These are phyloP conservation scores for Chaenogobius annularis DNA, from an alignment of 2,113 vertebrate species.

Conservation along the genomic window DNA sequence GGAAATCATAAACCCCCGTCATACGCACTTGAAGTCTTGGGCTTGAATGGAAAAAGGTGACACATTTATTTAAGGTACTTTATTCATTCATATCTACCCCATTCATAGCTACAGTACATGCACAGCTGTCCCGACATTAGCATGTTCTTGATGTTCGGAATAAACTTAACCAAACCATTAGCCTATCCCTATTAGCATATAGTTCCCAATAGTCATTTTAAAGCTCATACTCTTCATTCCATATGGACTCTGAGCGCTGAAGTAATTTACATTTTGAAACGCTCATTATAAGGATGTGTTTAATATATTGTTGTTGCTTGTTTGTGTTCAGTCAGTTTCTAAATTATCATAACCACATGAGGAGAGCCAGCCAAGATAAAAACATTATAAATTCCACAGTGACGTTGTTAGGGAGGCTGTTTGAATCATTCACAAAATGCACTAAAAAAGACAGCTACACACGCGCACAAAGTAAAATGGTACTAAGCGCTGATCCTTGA, in stretches of 20 bases:
- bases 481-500: background rate
- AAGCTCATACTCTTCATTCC: background rate
- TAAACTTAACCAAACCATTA: background rate
- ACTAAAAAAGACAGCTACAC: background rate
- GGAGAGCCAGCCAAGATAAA: slow-evolving; percentile 18
- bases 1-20: too few species aligned
- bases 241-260: background rate
- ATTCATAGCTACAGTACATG: background rate
- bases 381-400: slow-evolving; percentile 21
- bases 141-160: too few species aligned
- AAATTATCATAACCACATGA: slow-evolving; percentile 26
- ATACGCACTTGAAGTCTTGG: too few species aligned
- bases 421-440: background rate
- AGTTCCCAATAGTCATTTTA: background rate
- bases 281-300: background rate
- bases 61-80: too few species aligned
- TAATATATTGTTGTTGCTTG: background rate
- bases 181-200: background rate
- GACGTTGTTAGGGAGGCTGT: slow-evolving; percentile 11
- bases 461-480: background rate
- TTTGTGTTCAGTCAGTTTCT: slow-evolving; percentile 41
- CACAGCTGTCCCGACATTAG: background rate
- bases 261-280: background rate
- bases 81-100: background rate
- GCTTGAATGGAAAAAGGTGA: too few species aligned